These are phyloP conservation scores for Apistogramma diplotaenia DNA, from an alignment of 2,113 vertebrate genomes.

Conservation along the genomic window DNA sequence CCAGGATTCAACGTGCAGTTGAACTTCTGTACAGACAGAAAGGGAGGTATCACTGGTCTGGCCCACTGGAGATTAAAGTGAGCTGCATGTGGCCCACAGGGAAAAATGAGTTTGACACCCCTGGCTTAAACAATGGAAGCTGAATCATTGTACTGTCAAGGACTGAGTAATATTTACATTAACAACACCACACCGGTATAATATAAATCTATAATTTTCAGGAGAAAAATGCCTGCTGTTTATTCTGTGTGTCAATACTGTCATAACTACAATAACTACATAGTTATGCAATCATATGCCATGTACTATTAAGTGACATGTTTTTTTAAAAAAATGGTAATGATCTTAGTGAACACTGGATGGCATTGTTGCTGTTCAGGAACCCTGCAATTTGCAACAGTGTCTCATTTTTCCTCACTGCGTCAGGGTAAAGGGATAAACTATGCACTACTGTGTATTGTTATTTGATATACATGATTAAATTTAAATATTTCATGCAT, in stretches of 20 bases:
- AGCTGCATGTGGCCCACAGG: too few species aligned
- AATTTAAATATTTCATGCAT: constrained; percentile 7
- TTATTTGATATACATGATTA: background rate
- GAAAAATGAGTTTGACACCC: too few species aligned
- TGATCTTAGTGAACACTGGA: constrained; percentile 70
- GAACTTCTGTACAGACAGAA: too few species aligned
- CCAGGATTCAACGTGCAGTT: too few species aligned
- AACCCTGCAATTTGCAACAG: constrained; percentile 41
- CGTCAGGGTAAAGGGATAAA: background rate
- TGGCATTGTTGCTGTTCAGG: constrained; percentile 74
- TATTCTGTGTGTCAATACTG: background rate
- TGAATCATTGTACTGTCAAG: background rate
- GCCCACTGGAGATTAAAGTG: too few species aligned
- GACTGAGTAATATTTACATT: background rate
- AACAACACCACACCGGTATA: background rate
- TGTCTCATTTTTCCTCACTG: background rate
- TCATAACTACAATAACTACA: background rate
- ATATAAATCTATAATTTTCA: background rate
- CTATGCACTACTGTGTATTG: background rate
- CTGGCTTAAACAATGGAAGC: background rate
- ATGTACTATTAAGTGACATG: background rate
- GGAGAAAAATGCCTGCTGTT: background rate
- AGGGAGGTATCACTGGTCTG: too few species aligned
- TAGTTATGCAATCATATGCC: background rate
- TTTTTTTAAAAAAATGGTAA: constrained; percentile 26